A percentile compares a stretch with the other conserved stretches of the same genome.
Evolutionary conservation across 2,113 vertebrate species (phyloP).

Genomic region (Podilymbus podiceps): DNA sequence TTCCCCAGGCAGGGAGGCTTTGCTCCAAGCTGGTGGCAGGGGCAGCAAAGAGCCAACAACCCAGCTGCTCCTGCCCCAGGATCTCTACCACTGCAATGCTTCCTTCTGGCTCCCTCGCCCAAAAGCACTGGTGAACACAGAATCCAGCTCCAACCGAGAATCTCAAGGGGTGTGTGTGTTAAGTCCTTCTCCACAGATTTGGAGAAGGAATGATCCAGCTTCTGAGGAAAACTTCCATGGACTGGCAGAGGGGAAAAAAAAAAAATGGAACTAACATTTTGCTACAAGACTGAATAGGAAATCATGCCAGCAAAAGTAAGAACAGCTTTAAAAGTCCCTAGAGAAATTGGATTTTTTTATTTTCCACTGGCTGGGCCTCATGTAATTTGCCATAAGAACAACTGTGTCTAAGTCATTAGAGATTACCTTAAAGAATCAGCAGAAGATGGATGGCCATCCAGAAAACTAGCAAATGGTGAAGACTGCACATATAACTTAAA

Average conservation of each 20-base stretch:
- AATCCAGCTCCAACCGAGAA: not conserved
- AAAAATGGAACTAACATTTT: not conserved
- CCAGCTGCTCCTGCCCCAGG: not conserved
- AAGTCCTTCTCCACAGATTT: not conserved
- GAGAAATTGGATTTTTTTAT: not conserved
- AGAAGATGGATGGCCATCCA: not conserved
- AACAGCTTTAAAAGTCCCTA: not conserved
- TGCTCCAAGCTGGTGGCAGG: not conserved
- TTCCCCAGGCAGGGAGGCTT: not conserved
- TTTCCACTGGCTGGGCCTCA: not conserved
- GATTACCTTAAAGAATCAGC: not conserved
- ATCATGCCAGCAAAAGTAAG: not conserved
- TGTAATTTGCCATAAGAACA: not conserved
- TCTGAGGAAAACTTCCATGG: not conserved
- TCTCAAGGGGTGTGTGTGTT: no score
- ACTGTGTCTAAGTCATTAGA: not conserved
- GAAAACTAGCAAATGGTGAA: not conserved
- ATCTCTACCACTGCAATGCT: not conserved
- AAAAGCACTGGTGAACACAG: not conserved
- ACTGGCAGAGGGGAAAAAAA: not conserved
- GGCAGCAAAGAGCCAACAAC: not conserved
- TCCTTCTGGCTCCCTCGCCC: not conserved
- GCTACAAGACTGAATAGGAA: not conserved
- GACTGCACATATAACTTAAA: not conserved
- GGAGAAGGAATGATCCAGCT: not conserved